Conservation (phyloP, 2,113 vertebrate species). For the Leptobrachium leishanense region DNA sequence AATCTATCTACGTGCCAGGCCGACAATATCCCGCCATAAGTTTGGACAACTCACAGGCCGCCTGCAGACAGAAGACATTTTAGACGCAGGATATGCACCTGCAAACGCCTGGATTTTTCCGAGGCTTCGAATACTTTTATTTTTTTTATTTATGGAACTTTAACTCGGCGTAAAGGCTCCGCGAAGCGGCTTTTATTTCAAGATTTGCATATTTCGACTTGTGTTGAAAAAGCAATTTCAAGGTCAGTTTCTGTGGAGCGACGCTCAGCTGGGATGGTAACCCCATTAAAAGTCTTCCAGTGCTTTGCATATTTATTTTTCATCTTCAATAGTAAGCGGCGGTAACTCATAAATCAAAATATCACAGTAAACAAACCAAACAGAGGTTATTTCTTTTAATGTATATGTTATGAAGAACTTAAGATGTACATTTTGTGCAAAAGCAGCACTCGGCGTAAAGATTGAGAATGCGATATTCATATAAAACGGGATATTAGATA, state of each 20-base stretch:
- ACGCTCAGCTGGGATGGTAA: slow-evolving; percentile 60
- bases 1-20: background rate
- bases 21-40: background rate
- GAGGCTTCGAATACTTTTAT: slow-evolving; percentile 47
- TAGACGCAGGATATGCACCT: slow-evolving; percentile 38
- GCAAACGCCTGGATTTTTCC: slow-evolving; percentile 58
- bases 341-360: slow-evolving; percentile 70
- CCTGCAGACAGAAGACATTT: slow-evolving; percentile 53
- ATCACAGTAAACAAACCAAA: slow-evolving; percentile 69
- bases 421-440: slow-evolving; percentile 18
- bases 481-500: slow-evolving; percentile 1
- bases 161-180: slow-evolving; percentile 59
- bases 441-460: background rate
- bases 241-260: slow-evolving; percentile 72
- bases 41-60: slow-evolving; percentile 29
- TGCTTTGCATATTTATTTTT: slow-evolving; percentile 77
- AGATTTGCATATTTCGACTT: slow-evolving; percentile 79
- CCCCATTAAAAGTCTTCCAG: slow-evolving; percentile 72
- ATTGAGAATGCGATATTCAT: slow-evolving; percentile 14
- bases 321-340: slow-evolving; percentile 60
- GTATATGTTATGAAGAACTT: slow-evolving; percentile 43
- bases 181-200: slow-evolving; percentile 64
- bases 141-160: slow-evolving; percentile 52
- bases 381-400: slow-evolving; percentile 61
- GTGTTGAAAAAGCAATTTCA: slow-evolving; percentile 73